A percentile compares a stretch with the other conserved stretches of the same genome.
phyloP scores from a whole-genome alignment of 2,888 invertebrate species.

The Brachyopa scutellaris region DNA sequence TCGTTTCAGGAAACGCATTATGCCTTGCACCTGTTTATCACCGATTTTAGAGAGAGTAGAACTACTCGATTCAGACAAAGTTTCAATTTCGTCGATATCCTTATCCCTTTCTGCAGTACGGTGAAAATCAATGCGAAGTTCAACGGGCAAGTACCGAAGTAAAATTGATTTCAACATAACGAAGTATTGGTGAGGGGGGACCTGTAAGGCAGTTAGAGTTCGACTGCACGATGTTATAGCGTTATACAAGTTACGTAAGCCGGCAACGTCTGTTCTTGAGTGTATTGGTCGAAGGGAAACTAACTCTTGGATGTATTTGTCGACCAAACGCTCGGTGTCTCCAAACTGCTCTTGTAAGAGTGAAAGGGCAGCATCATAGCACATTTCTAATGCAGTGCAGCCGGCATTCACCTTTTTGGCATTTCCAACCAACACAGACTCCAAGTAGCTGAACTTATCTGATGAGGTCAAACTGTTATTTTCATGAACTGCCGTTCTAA shows the following conservation, averaged over 20 bases:
- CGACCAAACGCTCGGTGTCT: constrained; percentile 15
- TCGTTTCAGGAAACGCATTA: constrained; percentile 13
- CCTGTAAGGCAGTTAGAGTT: constrained; percentile 23
- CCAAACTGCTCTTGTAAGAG: constrained; percentile 43
- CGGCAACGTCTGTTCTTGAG: constrained; percentile 10
- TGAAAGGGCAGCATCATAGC: constrained; percentile 32
- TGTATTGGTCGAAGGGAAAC: constrained; percentile 26
- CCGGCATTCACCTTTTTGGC: constrained; percentile 31
- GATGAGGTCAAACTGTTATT: constrained; percentile 14
- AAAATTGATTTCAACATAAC: constrained; percentile 26
- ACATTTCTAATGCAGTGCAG: constrained; percentile 7
- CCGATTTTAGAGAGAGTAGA: constrained; percentile 8
- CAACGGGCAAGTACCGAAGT: constrained; percentile 4
- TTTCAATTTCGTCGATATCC: neutral
- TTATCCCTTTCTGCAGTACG: constrained; percentile 4
- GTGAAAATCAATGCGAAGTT: constrained; percentile 19
- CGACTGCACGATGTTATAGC: constrained; percentile 12
- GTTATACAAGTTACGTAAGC: constrained; percentile 28
- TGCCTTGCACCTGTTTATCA: constrained; percentile 9
- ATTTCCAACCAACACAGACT: constrained; percentile 35
- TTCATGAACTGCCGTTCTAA: constrained; percentile 24
- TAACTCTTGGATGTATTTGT: constrained; percentile 32
- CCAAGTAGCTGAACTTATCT: constrained; percentile 48
- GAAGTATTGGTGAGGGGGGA: constrained; percentile 12
- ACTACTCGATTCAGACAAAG: neutral